Base-by-base conservation (phyloP, 2,113 vertebrate species). In the Leptobrachium leishanense region DNA sequence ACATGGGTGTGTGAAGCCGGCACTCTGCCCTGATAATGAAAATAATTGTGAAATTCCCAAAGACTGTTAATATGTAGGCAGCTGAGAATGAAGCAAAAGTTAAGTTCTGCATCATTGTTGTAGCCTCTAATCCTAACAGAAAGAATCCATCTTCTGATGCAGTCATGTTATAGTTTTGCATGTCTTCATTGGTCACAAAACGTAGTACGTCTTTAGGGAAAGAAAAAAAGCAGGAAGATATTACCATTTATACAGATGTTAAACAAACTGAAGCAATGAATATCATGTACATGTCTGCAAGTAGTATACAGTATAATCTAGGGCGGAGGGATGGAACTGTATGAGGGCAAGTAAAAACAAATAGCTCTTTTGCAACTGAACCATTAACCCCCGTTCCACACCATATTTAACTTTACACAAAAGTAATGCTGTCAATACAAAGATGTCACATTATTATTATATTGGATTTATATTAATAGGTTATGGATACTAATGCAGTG, bases 1-100 rank as follows among this genome's bases (percentile, higher is more conserved):
- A 79, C 77, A 79, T 79, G 1, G 77, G 77, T 42, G 44, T 65
- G 40, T 72, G 69, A 15, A 79, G 68, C 43, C 15, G 10, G 40
- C 8, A 66, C 31, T 79, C 68, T 9, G 41, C 31, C n/a, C 62
- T n/a, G 46, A 79, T 66, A 1, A 66, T 12, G 3, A 44, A 2
- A 54, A 79, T 72, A 2, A 79, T 55, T 50, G 72, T 13, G 2
- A 66, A 2, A 31, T 79, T 79, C 0, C 69, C 69, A 41, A 43
- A 4, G 9, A 79, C 3, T 13, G 77, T 79, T 15, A 64, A 53
- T 41, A 54, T 54, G 59, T 72, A 79, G 15, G 70, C 57, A 11
- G 64, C 2, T 31, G 3, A 2, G 39, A 79, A 72, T 13, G 66
- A 43, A 3, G 7, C 44, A 65, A 72, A 72, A 54, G 66, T 5